These are phyloP conservation scores for Planiliza haematocheilus DNA, from an alignment of 2,113 vertebrate species.

Conservation along the genomic window DNA sequence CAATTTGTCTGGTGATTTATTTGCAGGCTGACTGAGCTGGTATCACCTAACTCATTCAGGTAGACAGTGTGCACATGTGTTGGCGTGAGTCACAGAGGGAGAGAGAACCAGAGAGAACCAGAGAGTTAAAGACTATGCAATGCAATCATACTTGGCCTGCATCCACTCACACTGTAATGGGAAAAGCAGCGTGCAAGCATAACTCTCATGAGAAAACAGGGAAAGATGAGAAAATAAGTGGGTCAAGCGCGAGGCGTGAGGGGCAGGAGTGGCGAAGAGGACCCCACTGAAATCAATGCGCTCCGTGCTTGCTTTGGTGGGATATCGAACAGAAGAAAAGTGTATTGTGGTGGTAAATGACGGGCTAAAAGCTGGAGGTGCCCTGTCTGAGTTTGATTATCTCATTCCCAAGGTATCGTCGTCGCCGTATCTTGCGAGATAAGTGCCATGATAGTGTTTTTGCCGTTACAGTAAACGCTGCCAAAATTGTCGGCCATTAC, in stretches of 20 bases:
- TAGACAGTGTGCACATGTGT: conserved; percentile 51
- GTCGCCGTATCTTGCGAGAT: conserved; percentile 66
- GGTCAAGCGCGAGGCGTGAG: conserved; percentile 82
- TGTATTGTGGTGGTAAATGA: conserved; percentile 66
- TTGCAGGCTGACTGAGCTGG: conserved; percentile 80
- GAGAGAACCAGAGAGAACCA: conserved; percentile 28
- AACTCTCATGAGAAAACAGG: conserved; percentile 81
- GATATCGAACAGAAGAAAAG: conserved; percentile 80
- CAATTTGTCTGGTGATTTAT: conserved; percentile 85
- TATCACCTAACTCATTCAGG: conserved; percentile 82
- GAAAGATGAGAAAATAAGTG: conserved; percentile 90
- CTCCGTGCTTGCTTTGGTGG: conserved; percentile 75
- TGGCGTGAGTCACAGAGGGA: conserved; percentile 48
- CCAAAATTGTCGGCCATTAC: conserved; percentile 46
- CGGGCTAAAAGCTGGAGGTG: conserved; percentile 69
- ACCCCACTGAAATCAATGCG: conserved; percentile 84
- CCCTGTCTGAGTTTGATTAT: conserved; percentile 75
- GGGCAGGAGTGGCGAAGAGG: conserved; percentile 74
- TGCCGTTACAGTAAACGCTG: conserved; percentile 62
- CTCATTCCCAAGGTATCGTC: conserved; percentile 55
- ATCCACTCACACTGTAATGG: conserved; percentile 81
- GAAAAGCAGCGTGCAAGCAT: conserved; percentile 78
- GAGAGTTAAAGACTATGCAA: conserved; percentile 53
- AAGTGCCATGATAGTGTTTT: conserved; percentile 66
- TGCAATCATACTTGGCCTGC: conserved; percentile 77